phyloP scores from a whole-genome alignment of 1,140 invertebrate genomes.

The Procambarus clarkii region DNA sequence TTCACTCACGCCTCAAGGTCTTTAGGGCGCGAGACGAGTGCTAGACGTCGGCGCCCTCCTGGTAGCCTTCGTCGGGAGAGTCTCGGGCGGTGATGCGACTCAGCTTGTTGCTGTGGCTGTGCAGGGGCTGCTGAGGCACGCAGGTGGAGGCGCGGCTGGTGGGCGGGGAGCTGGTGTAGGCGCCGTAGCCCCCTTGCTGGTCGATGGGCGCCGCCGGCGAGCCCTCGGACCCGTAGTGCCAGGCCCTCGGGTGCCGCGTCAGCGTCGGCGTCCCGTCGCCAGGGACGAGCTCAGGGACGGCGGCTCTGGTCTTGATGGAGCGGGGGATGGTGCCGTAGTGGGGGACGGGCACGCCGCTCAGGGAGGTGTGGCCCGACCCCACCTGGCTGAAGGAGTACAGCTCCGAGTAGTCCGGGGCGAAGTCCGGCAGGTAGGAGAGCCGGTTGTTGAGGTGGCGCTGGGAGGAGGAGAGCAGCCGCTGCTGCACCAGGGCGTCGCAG shows the following conservation, averaged over 20 bases:
- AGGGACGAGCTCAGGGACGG: slow-evolving; percentile 58
- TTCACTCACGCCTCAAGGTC: background rate
- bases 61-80: slow-evolving; percentile 92
- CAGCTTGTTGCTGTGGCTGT: slow-evolving; percentile 63
- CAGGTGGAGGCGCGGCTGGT: slow-evolving; percentile 16
- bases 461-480: slow-evolving; percentile 34
- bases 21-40: background rate
- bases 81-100: slow-evolving; percentile 82
- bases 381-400: slow-evolving; percentile 53
- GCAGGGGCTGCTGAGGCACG: slow-evolving; percentile 68
- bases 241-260: slow-evolving; percentile 42
- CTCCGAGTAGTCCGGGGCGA: slow-evolving; percentile 66
- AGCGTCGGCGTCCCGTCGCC: slow-evolving; percentile 57
- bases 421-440: slow-evolving; percentile 63
- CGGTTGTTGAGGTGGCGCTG: slow-evolving; percentile 54
- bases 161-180: slow-evolving; percentile 2
- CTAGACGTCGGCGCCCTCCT: slow-evolving; percentile 93
- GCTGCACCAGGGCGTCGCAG: slow-evolving; percentile 43
- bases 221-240: slow-evolving; percentile 46
- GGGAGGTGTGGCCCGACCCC: slow-evolving; percentile 34
- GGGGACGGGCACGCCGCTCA: slow-evolving; percentile 10
- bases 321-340: slow-evolving; percentile 68
- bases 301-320: slow-evolving; percentile 55
- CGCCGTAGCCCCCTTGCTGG: background rate
- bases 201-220: slow-evolving; percentile 16